Conservation (phyloP, 2,888 invertebrate species). For the Hyposoter didymator region DNA sequence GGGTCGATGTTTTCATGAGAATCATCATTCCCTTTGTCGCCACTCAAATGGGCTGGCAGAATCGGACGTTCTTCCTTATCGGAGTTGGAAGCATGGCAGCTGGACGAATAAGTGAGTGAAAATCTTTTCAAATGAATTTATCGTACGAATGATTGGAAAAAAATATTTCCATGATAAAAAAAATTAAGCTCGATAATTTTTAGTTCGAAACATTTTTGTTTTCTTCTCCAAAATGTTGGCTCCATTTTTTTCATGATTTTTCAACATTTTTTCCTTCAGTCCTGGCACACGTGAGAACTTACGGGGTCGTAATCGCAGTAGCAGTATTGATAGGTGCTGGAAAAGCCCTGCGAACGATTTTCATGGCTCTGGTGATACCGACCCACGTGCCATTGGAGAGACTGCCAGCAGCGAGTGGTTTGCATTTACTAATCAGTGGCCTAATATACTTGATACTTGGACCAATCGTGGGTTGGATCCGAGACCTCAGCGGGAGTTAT, state of each 20-base stretch:
- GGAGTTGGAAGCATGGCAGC: slow-evolving; percentile 89
- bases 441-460: slow-evolving; percentile 87
- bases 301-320: slow-evolving; percentile 86
- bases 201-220: not conserved
- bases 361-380: slow-evolving; percentile 90
- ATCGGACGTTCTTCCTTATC: slow-evolving; percentile 89
- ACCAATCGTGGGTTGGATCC: slow-evolving; percentile 89
- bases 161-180: not conserved
- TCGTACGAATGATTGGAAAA: not conserved
- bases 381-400: slow-evolving; percentile 89
- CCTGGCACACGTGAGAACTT: slow-evolving; percentile 87
- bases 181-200: too few relatives aligned
- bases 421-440: slow-evolving; percentile 89
- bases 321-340: slow-evolving; percentile 89
- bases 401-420: slow-evolving; percentile 89
- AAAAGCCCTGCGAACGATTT: slow-evolving; percentile 90
- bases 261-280: slow-evolving; percentile 82
- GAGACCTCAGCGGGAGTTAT: slow-evolving; percentile 87
- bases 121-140: not conserved
- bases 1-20: slow-evolving; percentile 88
- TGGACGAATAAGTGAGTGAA: slow-evolving; percentile 87
- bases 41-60: slow-evolving; percentile 89
- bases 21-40: slow-evolving; percentile 89
- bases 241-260: not conserved
- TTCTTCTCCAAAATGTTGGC: not conserved